Base-by-base conservation (phyloP, 2,113 vertebrate species). In the Lathamus discolor region DNA sequence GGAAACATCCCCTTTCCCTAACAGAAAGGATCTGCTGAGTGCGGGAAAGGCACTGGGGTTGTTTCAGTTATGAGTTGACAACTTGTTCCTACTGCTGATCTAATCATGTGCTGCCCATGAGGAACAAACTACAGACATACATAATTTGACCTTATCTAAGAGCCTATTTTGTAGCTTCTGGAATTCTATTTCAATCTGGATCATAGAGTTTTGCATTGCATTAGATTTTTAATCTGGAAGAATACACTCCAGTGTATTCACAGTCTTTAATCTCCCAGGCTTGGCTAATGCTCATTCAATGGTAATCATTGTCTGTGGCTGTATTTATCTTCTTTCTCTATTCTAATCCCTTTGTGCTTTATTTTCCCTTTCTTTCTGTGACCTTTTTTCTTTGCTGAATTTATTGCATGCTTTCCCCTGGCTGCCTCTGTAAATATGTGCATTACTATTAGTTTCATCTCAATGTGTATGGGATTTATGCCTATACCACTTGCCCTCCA, bases 401-500 rank as follows among this genome's bases (percentile, higher is more conserved):
- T 90, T 95, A 84, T 84, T 90, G 76, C 67, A 61, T 63, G 10
- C 84, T 78, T 89, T 95, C 39, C 31, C 29, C 12, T 93, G 93
- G 83, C 84, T 88, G 37, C 35, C 15, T 95, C 83, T 76, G 31
- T 93, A 95, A 94, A 94, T 95, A 95, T 83, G 68, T 94, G 85
- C 79, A 83, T 90, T 90, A 37, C 79, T 90, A 73, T 83, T 85
- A 90, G 70, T 91, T 95, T 96, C 79, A 84, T 96, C 81, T 94
- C 68, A 88, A 68, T 82, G 80, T 95, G 76, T 87, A 94, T 86
- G 61, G 86, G 66, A 96, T 96, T 94, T 96, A 95, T 96, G 96
- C 77, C 87, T 90, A 62, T 94, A 93, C 2, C 8, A 63, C 37
- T 95, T 93, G 83, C 66, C 82, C 83, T 96, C 84, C 93, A 96